Evolutionary conservation across 2,797 vertebrate genomes (phyloP).

Genomic region (Varecia variegata): DNA sequence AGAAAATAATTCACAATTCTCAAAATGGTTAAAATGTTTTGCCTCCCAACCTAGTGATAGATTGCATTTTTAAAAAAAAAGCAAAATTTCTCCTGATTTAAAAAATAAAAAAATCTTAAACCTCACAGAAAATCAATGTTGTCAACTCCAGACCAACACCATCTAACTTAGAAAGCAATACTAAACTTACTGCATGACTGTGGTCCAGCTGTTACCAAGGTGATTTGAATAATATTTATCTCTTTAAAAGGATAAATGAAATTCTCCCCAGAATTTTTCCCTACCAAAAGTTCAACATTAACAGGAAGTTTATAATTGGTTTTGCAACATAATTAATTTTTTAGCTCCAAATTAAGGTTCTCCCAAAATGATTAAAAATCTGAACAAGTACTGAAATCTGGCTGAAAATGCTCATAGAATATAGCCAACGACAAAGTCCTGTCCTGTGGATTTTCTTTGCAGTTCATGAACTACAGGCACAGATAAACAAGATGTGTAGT

Average conservation of each 20-base stretch:
- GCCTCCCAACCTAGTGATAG: background rate
- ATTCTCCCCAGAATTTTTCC: conserved; percentile 46
- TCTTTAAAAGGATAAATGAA: conserved; percentile 75
- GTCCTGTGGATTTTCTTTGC: background rate
- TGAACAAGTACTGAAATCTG: conserved; percentile 26
- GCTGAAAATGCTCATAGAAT: conserved; percentile 2
- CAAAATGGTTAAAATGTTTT: conserved; percentile 6
- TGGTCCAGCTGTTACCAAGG: conserved; percentile 77
- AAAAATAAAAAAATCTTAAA: conserved; percentile 62
- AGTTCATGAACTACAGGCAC: background rate
- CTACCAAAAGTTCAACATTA: conserved; percentile 74
- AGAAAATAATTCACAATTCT: conserved; percentile 40
- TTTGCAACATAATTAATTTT: conserved; percentile 61
- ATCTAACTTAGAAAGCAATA: conserved; percentile 77
- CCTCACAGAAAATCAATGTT: conserved; percentile 72
- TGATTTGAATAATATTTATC: conserved; percentile 80
- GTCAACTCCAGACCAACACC: conserved; percentile 44
- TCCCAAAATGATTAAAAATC: background rate
- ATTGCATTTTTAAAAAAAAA: background rate
- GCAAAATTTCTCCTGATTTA: conserved; percentile 7
- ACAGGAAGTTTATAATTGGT: conserved; percentile 69
- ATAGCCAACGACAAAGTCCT: conserved; percentile 15
- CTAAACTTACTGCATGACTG: conserved; percentile 74
- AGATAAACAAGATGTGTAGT: background rate
- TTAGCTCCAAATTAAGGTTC: conserved; percentile 41